Evolutionary conservation across 2,113 vertebrate species (phyloP), one percentile per base, ranked within the genome.

Genomic region (Rhea pennata): DNA sequence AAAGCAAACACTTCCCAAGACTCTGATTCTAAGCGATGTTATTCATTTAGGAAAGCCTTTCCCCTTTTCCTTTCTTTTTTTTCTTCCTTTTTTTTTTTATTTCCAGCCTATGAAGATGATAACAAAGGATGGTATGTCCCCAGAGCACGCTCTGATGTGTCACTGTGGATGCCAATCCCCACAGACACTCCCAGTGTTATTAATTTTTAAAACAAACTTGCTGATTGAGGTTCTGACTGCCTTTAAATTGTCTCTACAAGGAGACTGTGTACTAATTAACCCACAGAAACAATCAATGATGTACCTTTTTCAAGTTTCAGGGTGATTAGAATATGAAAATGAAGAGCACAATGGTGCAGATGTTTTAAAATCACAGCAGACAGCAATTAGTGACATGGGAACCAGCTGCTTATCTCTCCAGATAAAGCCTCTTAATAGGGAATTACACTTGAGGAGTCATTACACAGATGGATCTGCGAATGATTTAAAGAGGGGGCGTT

Each of bases 311-410:
- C 97, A 98, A 98, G 97, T 98, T 98, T 98, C 98, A 96, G 97
- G 96, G 96, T 97, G 98, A 98, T 98, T 98, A 98, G 98, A 98
- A 98, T 98, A 98, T 98, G 98, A 98, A 98, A 98, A 98, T 98
- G 97, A 98, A 98, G 97, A 97, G 95, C 97, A 98, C 98, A 98
- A 98, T 98, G 94, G 98, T 98, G 98, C 98, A 98, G 98, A 98
- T 98, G 98, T 98, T 98, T 98, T 98, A 98, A 98, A 98, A 98
- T 98, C 98, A 98, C 98, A 98, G 98, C 98, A 98, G 98, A 98
- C 97, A 98, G 97, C 98, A 98, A 98, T 98, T 98, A 98, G 98
- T 98, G 98, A 98, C 98, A 97, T 96, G 97, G 97, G 98, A 98
- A 98, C 97, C 98, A 98, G 98, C 98, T 98, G 98, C 98, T 98